These are phyloP conservation scores for Hypolimnas misippus DNA, from an alignment of 2,888 invertebrate genomes.

Conservation along the genomic window DNA sequence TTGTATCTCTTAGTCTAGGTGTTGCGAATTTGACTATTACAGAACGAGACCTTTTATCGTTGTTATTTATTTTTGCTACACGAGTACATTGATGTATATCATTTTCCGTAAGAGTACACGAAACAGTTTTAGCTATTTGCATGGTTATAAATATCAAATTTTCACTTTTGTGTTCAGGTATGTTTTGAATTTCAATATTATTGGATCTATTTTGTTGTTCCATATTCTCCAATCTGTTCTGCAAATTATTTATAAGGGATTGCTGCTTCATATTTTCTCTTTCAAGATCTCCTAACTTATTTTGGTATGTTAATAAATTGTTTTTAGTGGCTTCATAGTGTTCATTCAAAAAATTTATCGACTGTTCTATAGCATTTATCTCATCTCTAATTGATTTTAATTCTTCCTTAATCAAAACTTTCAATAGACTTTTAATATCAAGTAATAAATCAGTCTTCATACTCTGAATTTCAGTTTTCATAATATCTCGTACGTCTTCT, in stretches of 20 bases:
- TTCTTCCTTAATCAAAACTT: background rate
- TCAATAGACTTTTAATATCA: background rate
- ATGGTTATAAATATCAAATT: background rate
- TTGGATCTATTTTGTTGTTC: background rate
- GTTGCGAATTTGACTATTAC: background rate
- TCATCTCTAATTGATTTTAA: background rate
- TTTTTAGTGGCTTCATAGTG: background rate
- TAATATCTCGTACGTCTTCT: background rate
- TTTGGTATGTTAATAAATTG: background rate
- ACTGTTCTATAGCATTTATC: background rate
- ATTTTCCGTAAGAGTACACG: background rate
- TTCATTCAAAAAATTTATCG: constrained; percentile 3
- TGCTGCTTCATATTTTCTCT: background rate
- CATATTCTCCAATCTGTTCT: background rate
- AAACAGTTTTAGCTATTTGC: background rate
- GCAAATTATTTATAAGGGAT: background rate
- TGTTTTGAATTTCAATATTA: constrained; percentile 2
- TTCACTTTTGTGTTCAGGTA: background rate
- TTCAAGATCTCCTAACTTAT: background rate
- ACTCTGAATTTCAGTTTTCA: background rate
- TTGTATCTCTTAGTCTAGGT: background rate
- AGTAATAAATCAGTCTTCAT: background rate
- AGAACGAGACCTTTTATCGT: background rate
- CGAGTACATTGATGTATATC: background rate
- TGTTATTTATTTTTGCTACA: background rate